These are phyloP conservation scores for Plagodis dolabraria DNA, from an alignment of 2,888 invertebrate genomes.

Conservation along the genomic window DNA sequence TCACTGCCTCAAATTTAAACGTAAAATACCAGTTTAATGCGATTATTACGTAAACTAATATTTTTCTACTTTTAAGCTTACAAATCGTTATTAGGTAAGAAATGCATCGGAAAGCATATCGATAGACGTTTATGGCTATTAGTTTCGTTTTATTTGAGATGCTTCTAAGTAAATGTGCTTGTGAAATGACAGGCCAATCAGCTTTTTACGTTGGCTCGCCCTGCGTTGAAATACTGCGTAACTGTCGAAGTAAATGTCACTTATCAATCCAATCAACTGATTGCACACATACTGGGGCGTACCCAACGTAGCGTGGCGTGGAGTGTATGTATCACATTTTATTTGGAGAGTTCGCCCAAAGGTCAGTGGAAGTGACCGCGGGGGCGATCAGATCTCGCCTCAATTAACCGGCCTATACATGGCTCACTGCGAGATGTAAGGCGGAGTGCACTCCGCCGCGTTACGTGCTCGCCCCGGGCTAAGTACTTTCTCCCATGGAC, in stretches of 20 bases:
- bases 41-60: conserved; percentile 64
- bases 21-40: conserved; percentile 65
- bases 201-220: conserved; percentile 32
- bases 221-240: conserved; percentile 22
- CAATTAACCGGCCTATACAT: conserved; percentile 65
- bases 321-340: conserved; percentile 39
- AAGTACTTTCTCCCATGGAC: conserved; percentile 77
- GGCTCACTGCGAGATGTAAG: conserved; percentile 40
- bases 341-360: conserved; percentile 46
- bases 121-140: conserved; percentile 16
- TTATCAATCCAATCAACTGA: conserved; percentile 50
- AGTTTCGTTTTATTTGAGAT: conserved; percentile 10
- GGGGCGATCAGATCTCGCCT: conserved; percentile 51
- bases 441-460: conserved; percentile 42
- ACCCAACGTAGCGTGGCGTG: conserved; percentile 19
- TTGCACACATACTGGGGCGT: conserved; percentile 43
- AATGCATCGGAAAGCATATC: conserved; percentile 42
- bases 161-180: conserved; percentile 38
- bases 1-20: conserved; percentile 56
- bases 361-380: conserved; percentile 53
- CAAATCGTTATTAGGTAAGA: conserved; percentile 44
- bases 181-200: conserved; percentile 39
- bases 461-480: conserved; percentile 63
- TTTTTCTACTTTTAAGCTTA: conserved; percentile 49
- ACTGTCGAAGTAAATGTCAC: conserved; percentile 41